phyloP scores from a whole-genome alignment of 2,797 vertebrate genomes.

The Limosa lapponica region DNA sequence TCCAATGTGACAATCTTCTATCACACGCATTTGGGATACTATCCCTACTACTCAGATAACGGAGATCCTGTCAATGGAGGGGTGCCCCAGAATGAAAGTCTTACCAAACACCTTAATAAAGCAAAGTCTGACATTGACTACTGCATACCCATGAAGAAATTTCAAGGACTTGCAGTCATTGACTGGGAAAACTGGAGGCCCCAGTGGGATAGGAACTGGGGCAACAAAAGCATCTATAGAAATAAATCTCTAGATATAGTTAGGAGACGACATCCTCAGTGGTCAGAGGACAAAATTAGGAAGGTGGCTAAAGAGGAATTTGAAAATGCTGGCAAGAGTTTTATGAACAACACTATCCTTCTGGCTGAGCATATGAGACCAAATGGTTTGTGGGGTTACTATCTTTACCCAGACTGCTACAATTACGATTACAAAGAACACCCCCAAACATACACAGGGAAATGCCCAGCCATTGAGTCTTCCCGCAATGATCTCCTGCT shows the following conservation, averaged over 20 bases:
- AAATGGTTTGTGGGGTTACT: slow-evolving; percentile 89
- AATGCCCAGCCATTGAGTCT: slow-evolving; percentile 88
- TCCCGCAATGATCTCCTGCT: slow-evolving; percentile 86
- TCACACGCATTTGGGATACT: slow-evolving; percentile 88
- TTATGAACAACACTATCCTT: slow-evolving; percentile 88
- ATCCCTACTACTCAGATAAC: slow-evolving; percentile 85
- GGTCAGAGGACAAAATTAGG: slow-evolving; percentile 85
- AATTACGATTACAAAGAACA: slow-evolving; percentile 91
- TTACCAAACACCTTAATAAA: slow-evolving; percentile 87
- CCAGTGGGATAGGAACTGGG: slow-evolving; percentile 93
- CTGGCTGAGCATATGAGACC: slow-evolving; percentile 84
- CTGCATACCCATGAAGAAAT: slow-evolving; percentile 85
- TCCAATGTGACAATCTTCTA: slow-evolving; percentile 91
- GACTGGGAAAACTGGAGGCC: slow-evolving; percentile 95
- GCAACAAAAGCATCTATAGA: slow-evolving; percentile 86
- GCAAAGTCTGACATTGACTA: slow-evolving; percentile 84
- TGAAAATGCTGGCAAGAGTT: slow-evolving; percentile 83
- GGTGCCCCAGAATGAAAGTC: slow-evolving; percentile 88
- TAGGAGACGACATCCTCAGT: slow-evolving; percentile 81
- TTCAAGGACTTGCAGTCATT: slow-evolving; percentile 87
- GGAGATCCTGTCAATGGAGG: slow-evolving; percentile 85
- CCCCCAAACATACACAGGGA: slow-evolving; percentile 83
- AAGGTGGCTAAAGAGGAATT: slow-evolving; percentile 87
- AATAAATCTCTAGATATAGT: slow-evolving; percentile 87
- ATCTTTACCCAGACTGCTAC: slow-evolving; percentile 93